Evolutionary conservation across 1,140 invertebrate genomes (phyloP), one percentile per base, ranked within the genome.

Genomic region (Spodoptera frugiperda): DNA sequence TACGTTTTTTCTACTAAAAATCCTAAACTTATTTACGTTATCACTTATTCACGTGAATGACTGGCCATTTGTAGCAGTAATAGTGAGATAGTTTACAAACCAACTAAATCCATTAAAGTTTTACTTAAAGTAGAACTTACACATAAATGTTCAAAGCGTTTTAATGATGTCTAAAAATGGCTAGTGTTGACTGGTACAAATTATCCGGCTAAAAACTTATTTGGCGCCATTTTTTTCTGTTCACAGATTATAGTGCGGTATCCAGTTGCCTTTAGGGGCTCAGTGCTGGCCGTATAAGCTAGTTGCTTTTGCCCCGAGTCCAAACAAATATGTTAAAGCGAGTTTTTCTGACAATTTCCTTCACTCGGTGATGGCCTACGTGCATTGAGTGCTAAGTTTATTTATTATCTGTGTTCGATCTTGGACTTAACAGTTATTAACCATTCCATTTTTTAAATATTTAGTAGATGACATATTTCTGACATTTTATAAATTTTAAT

Each of bases 151-250:
- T 15, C 15, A 14, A 68, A 67, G 17, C 39, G 55, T 33, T 75
- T 74, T 80, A 80, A 80, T 77, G 61, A 80, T 78, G 44, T 25
- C 79, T 72, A 78, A 78, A 78, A 78, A 81, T 53, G 79, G 76
- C 12, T 1, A 30, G 30, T 61, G 44, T 55, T 77, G 63, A 70
- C 65, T 68, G 17, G 63, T 70, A 53, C 75, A 54, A 53, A 79
- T 76, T 76, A 75, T 67, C 46, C 11, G 11, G 5, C 10, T 55
- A 57, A 59, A 53, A 59, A 44, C 25, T 78, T 61, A 77, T 72
- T 63, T 72, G 68, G 49, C 57, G 25, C 17, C 17, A 54, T 77
- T 77, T 72, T 77, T 77, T 48, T 33, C 39, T 61, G 17, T 15
- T 63, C 44, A 12, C 17, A 33, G 44, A 15, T 63, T 63, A 21